Base-by-base conservation (phyloP, 2,113 vertebrate species). In the Rana temporaria region DNA sequence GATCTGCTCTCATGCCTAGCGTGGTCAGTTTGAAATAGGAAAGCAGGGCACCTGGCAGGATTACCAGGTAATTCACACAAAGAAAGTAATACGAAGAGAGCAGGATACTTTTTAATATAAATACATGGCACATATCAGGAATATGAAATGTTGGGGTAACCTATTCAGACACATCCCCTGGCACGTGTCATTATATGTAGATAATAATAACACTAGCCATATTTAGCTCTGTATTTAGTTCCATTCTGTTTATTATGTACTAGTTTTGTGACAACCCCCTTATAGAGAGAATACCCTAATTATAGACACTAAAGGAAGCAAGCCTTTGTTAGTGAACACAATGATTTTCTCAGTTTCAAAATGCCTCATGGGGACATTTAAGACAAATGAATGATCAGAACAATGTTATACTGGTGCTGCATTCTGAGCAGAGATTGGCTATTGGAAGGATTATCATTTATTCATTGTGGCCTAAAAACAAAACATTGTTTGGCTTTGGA, bases 251-350 rank as follows among this genome's bases (percentile, higher is more conserved):
- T 66, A 32, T 32, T 66, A 48, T 20, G 26, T 38, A 26, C 20
- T 22, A 22, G 62, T 18, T 53, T 65, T 78, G 75, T 66, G 38
- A 22, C 9, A n/a, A 53, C 22, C 62, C 42, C 62, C 22, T 78
- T 3, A 12, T 14, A 53, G 62, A 56, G 62, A 55, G 4, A 34
- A 17, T 16, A 55, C 42, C 1, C 48, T 78, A 67, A 67, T 78
- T 78, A 67, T 78, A 67, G 63, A 6, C 32, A 19, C 24, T 30
- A 15, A 32, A 78, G 76, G 76, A 78, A 67, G 26, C 48, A 56
- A 11, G 63, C n/a, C 63, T 66, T 66, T 78, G 60, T 66, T 78
- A 66, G 48, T 2, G 63, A 56, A 78, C 76, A 78, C 60, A 78
- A 78, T 77, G 74, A 52, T 64, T 64, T 48, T 77, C 38, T 78